Evolutionary conservation across 2,113 vertebrate genomes (phyloP), one percentile per base, ranked within the genome.

Genomic region (Arothron firmamentum): DNA sequence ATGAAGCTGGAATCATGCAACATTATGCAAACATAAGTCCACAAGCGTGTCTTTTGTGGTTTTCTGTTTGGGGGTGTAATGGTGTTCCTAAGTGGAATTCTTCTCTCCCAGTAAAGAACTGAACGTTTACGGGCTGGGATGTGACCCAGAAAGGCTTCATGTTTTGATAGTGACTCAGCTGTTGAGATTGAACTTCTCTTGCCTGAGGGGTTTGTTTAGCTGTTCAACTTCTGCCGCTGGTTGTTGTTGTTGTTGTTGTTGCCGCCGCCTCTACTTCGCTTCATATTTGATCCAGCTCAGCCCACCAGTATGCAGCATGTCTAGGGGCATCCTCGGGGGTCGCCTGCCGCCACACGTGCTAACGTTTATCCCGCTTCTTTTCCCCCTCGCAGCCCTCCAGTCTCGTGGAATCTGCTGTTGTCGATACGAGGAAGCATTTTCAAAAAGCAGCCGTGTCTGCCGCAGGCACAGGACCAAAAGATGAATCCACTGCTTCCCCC

Each of bases 401-500:
- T 70, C 62, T 70, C 70, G 73, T 78, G 80, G 74, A 85, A 82
- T 79, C 85, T 86, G 80, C 83, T 84, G 74, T 83, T 84, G 77
- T 79, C 79, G 56, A 78, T 70, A 72, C 69, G 67, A 79, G 78
- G 81, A 84, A 82, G 48, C 63, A 15, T 79, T 75, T 76, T 78
- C 34, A 72, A 70, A 76, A 86, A 79, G 83, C 86, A 87, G 86
- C 86, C 79, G 59, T 72, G 81, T 86, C 82, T 64, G 20, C 76
- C 73, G 72, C 16, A 67, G 81, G 86, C 76, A 28, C 69, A 78
- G 83, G 85, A 89, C 86, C 88, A 88, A 88, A 88, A 79, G 58
- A 87, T 78, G 70, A 88, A 81, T 77, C 76, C 70, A 85, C 83
- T 87, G 85, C 82, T 88, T 79, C 5, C 15, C 14, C 15, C 79